Evolutionary conservation across 1,140 invertebrate species (phyloP).

Genomic region (Ips typographus): DNA sequence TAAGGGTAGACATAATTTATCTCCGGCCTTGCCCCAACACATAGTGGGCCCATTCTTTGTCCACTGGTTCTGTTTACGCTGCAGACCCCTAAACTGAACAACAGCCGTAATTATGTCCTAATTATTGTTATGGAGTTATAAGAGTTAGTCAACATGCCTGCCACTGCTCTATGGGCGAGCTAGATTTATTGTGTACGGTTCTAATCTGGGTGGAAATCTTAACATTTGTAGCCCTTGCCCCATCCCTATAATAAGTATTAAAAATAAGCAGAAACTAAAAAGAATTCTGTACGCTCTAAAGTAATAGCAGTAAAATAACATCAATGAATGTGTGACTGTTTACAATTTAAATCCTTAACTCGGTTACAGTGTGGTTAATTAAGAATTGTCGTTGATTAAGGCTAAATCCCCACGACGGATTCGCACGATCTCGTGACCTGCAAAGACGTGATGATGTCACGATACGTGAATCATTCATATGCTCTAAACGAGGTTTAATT

Average conservation of each 20-base stretch:
- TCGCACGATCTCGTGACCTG: slow-evolving; percentile 22
- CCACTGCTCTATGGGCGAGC: slow-evolving; percentile 18
- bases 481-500: slow-evolving; percentile 7
- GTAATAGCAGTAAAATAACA: not conserved
- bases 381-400: not conserved
- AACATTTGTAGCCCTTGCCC: slow-evolving; percentile 13
- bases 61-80: slow-evolving; percentile 12
- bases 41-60: slow-evolving; percentile 8
- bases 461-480: not conserved
- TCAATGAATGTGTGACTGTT: slow-evolving; percentile 28
- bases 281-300: not conserved
- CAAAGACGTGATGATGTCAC: slow-evolving; percentile 21
- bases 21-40: not conserved
- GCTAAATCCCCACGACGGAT: slow-evolving; percentile 18
- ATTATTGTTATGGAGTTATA: slow-evolving; percentile 37
- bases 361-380: slow-evolving; percentile 17
- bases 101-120: slow-evolving; percentile 33
- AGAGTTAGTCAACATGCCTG: slow-evolving; percentile 29
- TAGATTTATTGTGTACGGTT: slow-evolving; percentile 19
- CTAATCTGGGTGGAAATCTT: slow-evolving; percentile 20
- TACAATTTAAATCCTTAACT: slow-evolving; percentile 16
- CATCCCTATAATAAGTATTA: not conserved
- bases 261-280: not conserved
- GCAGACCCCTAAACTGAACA: slow-evolving; percentile 9
- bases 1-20: no score